Evolutionary conservation across 2,888 invertebrate species (phyloP).

Genomic region (Macrophya alboannulata): DNA sequence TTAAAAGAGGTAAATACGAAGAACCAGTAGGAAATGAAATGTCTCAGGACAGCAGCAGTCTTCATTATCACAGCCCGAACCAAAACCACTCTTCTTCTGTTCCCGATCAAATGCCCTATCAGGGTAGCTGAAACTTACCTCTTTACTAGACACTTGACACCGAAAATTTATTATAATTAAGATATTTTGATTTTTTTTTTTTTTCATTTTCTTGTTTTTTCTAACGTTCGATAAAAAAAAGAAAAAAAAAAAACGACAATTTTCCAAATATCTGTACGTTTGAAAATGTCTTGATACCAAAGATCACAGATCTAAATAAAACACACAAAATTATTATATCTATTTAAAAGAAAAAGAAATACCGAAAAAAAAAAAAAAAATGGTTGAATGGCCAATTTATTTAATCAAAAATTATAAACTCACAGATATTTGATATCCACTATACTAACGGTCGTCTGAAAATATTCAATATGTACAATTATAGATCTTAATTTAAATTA

Average conservation of each 20-base stretch:
- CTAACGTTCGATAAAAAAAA: background rate
- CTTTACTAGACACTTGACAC: constrained; percentile 76
- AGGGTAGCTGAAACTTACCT: constrained; percentile 80
- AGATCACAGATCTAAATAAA: constrained; percentile 36
- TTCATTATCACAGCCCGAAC: constrained; percentile 75
- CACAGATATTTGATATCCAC: constrained; percentile 11
- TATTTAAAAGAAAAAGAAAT: background rate
- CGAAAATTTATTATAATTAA: constrained; percentile 66
- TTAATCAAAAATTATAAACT: background rate
- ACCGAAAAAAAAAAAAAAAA: background rate
- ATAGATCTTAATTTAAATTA: background rate
- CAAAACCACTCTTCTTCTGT: constrained; percentile 78
- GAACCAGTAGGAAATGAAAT: constrained; percentile 77
- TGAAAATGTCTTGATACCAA: constrained; percentile 25
- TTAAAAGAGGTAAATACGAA: constrained; percentile 93
- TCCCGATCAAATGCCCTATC: constrained; percentile 79
- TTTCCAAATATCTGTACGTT: constrained; percentile 10
- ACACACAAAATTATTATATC: constrained; percentile 7
- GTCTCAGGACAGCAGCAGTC: constrained; percentile 78
- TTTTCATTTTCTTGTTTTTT: no score
- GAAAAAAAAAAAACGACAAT: background rate
- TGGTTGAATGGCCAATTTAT: background rate
- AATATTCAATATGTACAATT: background rate
- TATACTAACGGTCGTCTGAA: background rate
- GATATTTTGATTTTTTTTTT: background rate